phyloP scores from a whole-genome alignment of 2,888 invertebrate genomes.

The Hypselothyrea guttata region DNA sequence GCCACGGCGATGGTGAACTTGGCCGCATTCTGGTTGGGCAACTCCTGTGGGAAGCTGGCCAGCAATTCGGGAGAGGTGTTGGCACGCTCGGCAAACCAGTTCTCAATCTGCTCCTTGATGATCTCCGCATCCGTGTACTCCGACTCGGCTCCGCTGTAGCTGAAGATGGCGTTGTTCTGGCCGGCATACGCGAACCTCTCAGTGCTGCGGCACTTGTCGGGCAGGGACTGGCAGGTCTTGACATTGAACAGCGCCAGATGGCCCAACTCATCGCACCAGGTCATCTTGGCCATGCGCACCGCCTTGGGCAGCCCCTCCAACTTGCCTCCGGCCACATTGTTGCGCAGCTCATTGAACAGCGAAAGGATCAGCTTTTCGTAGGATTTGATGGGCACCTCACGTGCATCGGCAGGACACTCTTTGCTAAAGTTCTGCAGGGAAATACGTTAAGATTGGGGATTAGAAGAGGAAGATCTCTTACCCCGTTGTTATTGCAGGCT shows the following conservation, averaged over 20 bases:
- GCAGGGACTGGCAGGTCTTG: constrained; percentile 53
- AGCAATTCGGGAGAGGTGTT: constrained; percentile 51
- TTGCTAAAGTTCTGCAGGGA: constrained; percentile 42
- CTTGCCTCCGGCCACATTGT: constrained; percentile 46
- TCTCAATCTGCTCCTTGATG: constrained; percentile 58
- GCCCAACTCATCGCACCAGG: constrained; percentile 58
- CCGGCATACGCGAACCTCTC: constrained; percentile 62
- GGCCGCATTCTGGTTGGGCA: constrained; percentile 50
- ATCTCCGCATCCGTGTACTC: constrained; percentile 60
- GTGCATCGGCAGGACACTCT: constrained; percentile 47
- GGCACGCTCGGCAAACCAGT: constrained; percentile 49
- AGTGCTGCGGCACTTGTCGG: constrained; percentile 59
- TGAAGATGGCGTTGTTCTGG: constrained; percentile 58
- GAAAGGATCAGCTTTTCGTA: constrained; percentile 48
- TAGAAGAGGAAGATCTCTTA: constrained; percentile 11
- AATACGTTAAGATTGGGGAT: too few species aligned
- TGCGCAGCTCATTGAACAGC: constrained; percentile 52
- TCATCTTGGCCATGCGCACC: constrained; percentile 62
- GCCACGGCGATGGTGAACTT: constrained; percentile 57
- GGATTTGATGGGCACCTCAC: constrained; percentile 27
- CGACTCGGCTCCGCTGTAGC: constrained; percentile 53
- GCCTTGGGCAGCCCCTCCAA: constrained; percentile 51
- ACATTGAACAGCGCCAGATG: constrained; percentile 51
- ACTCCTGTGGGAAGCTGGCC: constrained; percentile 49
- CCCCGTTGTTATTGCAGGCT: constrained; percentile 61